Evolutionary conservation across 2,888 invertebrate species (phyloP).

Genomic region (Endomychus coccineus): DNA sequence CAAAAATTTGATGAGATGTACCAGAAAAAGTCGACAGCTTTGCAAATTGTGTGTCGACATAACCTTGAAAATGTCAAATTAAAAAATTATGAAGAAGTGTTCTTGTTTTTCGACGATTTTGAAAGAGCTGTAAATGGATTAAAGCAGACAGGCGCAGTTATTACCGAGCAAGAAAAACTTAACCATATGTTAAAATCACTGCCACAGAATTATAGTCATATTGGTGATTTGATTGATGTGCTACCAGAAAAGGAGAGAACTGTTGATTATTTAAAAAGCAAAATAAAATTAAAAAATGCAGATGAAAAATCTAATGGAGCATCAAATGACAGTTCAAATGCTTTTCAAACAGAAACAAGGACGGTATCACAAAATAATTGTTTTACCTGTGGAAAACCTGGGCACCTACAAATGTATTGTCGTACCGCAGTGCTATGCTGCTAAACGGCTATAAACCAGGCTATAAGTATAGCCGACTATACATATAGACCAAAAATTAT

Average conservation of each 20-base stretch:
- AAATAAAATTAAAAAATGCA: slow-evolving; percentile 16
- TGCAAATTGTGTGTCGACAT: slow-evolving; percentile 2
- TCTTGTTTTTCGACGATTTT: slow-evolving; percentile 9
- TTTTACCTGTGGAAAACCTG: too few relatives aligned
- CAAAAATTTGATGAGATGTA: slow-evolving; percentile 25
- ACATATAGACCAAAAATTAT: too few relatives aligned
- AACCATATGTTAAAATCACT: slow-evolving; percentile 18
- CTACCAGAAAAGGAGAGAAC: slow-evolving; percentile 16
- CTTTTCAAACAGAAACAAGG: slow-evolving; percentile 1
- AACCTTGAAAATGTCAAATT: too few relatives aligned
- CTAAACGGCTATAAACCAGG: too few relatives aligned
- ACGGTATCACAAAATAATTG: too few relatives aligned
- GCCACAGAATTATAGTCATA: slow-evolving; percentile 15
- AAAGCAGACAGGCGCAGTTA: slow-evolving; percentile 15
- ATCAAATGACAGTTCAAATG: slow-evolving; percentile 9
- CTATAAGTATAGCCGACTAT: too few relatives aligned
- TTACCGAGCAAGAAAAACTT: too few relatives aligned
- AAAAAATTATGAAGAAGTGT: slow-evolving; percentile 8
- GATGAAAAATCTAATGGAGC: slow-evolving; percentile 14
- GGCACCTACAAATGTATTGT: slow-evolving; percentile 6
- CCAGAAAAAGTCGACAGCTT: slow-evolving; percentile 4
- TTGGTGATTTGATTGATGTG: slow-evolving; percentile 17
- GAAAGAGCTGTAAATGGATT: slow-evolving; percentile 18
- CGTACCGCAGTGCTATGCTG: not conserved
- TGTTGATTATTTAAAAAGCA: slow-evolving; percentile 17